Evolutionary conservation across 2,888 invertebrate genomes (phyloP), one percentile per base, ranked within the genome.

Genomic region (Tenthredo amoena): DNA sequence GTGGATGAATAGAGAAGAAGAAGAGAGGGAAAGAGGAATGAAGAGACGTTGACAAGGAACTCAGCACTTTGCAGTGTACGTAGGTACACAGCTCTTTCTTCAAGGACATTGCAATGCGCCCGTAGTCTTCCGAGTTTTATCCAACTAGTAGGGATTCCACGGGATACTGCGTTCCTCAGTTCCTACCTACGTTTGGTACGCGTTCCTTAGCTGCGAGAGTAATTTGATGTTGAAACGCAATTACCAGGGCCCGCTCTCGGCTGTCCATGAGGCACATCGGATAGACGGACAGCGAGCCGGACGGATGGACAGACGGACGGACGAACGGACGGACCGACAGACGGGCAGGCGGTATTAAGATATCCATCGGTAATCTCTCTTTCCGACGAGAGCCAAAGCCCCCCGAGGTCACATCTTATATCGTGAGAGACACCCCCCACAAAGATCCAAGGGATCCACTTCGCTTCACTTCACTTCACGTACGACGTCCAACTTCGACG

Each of bases 341-440:
- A 81, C 81, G 81, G 81, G 40, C 71, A 65, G 31, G 87, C 86
- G 87, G 88, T 88, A 89, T 90, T 89, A 88, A 91, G 89, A 91
- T 90, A 90, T 89, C 89, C 89, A 89, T 90, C 90, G 88, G 88
- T 87, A 85, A 87, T 77, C 85, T 85, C 85, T 88, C 89, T 90
- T 89, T 87, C 88, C 89, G 89, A 87, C 86, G 84, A 85, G 87
- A 85, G 86, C 84, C 83, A 83, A 86, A 86, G 84, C 85, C 87
- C 88, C 40, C 71, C 85, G 86, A 87, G 92, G 91, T 92, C 91
- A 90, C 88, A 88, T 91, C 88, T 87, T 86, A 83, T 89, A 87
- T 89, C 89, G 87, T 87, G 88, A 89, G 90, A 90, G 88, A 89
- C 90, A 90, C 90, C 89, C 89, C 89, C 89, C 88, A 88, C 87